phyloP scores from a whole-genome alignment of 2,113 vertebrate species.

The Heliornis fulica region DNA sequence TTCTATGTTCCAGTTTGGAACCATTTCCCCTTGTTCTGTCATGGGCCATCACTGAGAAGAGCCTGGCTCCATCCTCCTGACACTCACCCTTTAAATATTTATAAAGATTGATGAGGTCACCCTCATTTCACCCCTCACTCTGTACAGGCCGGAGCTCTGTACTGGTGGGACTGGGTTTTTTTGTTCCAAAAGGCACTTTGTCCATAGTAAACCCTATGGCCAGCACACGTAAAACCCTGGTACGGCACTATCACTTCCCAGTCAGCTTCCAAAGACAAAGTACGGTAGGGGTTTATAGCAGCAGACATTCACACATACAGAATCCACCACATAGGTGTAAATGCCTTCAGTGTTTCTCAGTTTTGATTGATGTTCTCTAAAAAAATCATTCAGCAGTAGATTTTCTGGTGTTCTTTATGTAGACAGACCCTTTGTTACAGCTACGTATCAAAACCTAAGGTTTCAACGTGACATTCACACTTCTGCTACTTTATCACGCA shows the following conservation, averaged over 20 bases:
- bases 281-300: background rate
- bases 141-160: no score
- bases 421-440: conserved; percentile 25
- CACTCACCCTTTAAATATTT: no score
- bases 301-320: background rate
- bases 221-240: conserved; percentile 46
- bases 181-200: conserved; percentile 18
- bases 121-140: no score
- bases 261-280: conserved; percentile 41
- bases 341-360: conserved; percentile 1
- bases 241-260: conserved; percentile 56
- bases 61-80: no score
- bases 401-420: conserved; percentile 48
- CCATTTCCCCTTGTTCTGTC: no score
- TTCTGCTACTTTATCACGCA: background rate
- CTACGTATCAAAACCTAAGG: conserved; percentile 35
- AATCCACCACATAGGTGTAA: conserved; percentile 33
- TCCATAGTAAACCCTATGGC: conserved; percentile 56
- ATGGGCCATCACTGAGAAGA: no score
- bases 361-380: conserved; percentile 55
- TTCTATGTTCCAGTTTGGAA: no score
- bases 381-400: conserved; percentile 62
- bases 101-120: no score
- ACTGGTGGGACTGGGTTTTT: background rate
- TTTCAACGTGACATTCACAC: conserved; percentile 24